Conservation (phyloP, 2,113 vertebrate species). For the Agapornis roseicollis region DNA sequence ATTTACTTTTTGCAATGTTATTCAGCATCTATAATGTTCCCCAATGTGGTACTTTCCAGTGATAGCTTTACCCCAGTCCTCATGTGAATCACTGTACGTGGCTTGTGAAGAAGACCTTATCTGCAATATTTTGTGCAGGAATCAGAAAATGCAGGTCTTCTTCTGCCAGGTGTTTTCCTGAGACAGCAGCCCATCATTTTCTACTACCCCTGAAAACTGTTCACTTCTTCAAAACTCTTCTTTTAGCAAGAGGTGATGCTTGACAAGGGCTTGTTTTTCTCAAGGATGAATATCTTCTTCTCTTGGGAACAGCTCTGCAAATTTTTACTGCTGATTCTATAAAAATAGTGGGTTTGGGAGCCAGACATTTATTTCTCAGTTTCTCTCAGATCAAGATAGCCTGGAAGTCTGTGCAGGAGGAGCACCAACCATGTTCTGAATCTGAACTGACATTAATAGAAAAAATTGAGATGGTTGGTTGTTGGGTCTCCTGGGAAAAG, state of each 20-base stretch:
- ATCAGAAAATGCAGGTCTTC: neutral
- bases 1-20: neutral
- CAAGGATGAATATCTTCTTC: neutral
- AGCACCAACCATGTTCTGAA: neutral
- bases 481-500: neutral
- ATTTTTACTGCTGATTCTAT: neutral
- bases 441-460: neutral
- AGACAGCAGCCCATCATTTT: neutral
- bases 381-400: neutral
- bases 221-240: neutral
- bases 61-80: neutral
- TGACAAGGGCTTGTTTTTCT: neutral
- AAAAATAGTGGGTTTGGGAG: neutral
- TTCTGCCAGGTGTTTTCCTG: neutral
- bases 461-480: neutral
- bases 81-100: neutral
- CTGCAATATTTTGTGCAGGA: neutral
- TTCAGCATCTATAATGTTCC: neutral
- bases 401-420: neutral
- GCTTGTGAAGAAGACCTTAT: neutral
- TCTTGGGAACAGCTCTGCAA: neutral
- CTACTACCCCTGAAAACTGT: neutral
- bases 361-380: neutral
- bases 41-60: neutral
- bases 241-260: neutral